phyloP scores from a whole-genome alignment of 2,888 invertebrate species.

The Cephus spinipes region DNA sequence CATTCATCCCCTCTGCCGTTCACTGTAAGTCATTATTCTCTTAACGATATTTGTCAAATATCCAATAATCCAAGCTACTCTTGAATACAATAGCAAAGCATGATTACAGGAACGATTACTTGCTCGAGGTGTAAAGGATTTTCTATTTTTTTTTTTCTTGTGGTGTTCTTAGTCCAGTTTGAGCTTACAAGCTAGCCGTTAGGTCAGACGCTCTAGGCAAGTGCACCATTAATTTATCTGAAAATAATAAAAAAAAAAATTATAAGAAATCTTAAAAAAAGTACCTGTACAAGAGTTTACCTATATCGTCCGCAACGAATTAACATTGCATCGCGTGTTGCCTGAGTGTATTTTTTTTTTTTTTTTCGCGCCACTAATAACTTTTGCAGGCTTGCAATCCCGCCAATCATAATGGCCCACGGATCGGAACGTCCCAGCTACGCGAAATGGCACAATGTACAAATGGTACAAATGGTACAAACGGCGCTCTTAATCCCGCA shows the following conservation, averaged over 20 bases:
- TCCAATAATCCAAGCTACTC: background rate
- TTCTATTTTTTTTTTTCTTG: background rate
- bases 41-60: background rate
- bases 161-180: background rate
- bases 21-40: constrained; percentile 71
- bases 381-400: constrained; percentile 59
- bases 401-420: constrained; percentile 5
- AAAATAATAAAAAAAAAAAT: background rate
- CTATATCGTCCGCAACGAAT: background rate
- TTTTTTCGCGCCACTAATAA: constrained; percentile 49
- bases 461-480: background rate
- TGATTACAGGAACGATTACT: background rate
- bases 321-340: background rate
- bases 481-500: background rate
- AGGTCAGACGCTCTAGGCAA: background rate
- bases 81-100: background rate
- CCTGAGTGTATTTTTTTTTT: constrained; percentile 15
- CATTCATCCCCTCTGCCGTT: constrained; percentile 73
- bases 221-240: background rate
- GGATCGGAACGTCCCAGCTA: background rate
- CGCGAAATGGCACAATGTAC: background rate
- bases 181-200: background rate
- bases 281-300: background rate
- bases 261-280: background rate
- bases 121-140: background rate